Evolutionary conservation across 2,113 vertebrate species (phyloP).

Genomic region (Spermophilus dauricus): DNA sequence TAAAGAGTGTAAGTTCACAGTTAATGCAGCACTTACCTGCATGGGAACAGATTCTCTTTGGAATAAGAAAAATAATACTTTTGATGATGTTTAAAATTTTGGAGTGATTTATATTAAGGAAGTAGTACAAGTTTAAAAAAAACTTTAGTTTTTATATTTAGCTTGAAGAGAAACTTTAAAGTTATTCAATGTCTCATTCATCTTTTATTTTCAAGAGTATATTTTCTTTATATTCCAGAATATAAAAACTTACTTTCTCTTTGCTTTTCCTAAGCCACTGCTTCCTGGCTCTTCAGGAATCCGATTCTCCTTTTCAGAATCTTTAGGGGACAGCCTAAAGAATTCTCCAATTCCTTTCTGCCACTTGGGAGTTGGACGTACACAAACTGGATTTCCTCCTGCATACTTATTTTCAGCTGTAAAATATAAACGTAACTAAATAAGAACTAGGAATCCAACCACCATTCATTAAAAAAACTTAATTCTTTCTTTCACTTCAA

Average conservation of each 20-base stretch:
- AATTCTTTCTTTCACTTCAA: constrained; percentile 36
- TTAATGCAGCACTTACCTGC: neutral
- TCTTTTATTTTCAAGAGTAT: constrained; percentile 53
- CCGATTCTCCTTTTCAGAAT: constrained; percentile 91
- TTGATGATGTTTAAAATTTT: constrained; percentile 52
- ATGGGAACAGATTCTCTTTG: constrained; percentile 12
- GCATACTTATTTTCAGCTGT: constrained; percentile 91
- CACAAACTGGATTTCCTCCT: constrained; percentile 93
- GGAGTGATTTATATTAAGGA: neutral
- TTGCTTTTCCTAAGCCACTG: constrained; percentile 89
- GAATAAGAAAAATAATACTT: constrained; percentile 51
- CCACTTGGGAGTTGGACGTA: constrained; percentile 93
- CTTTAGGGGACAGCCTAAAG: constrained; percentile 90
- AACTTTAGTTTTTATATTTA: constrained; percentile 22
- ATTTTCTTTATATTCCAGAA: constrained; percentile 52
- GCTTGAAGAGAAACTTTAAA: constrained; percentile 56
- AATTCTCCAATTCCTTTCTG: constrained; percentile 96
- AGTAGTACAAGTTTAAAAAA: neutral
- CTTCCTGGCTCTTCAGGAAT: constrained; percentile 88
- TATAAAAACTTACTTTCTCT: constrained; percentile 88
- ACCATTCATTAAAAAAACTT: constrained; percentile 2
- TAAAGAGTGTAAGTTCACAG: neutral
- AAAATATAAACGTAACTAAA: constrained; percentile 58
- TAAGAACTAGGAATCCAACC: constrained; percentile 65
- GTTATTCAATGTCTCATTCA: neutral